phyloP scores from a whole-genome alignment of 2,113 vertebrate genomes.

The Python bivittatus region DNA sequence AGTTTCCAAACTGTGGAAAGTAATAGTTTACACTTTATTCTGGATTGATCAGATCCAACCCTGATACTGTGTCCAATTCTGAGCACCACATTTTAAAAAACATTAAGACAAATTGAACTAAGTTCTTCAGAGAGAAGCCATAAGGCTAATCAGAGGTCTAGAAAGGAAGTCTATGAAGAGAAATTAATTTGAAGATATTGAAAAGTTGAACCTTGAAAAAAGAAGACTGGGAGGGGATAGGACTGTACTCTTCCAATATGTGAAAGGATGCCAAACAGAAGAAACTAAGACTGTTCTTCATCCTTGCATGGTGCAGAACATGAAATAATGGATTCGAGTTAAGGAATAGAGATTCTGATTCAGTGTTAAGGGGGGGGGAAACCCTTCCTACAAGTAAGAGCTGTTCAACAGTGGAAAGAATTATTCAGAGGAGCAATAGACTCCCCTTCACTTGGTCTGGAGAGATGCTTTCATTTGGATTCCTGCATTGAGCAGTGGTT shows the following conservation, averaged over 20 bases:
- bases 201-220: not conserved
- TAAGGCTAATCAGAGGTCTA: not conserved
- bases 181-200: not conserved
- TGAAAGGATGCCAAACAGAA: not conserved
- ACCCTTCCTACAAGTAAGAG: not conserved
- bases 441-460: not conserved
- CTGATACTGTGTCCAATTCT: not conserved
- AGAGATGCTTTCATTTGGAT: not conserved
- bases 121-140: not conserved
- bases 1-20: not conserved
- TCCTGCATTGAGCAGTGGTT: not conserved
- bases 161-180: not conserved
- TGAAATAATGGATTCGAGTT: not conserved
- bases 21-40: not conserved
- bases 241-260: not conserved
- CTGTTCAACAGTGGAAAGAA: not conserved
- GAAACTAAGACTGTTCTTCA: not conserved
- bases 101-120: too few relatives aligned
- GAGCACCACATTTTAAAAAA: not conserved
- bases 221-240: not conserved
- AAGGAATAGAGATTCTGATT: too few relatives aligned
- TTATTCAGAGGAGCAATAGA: not conserved
- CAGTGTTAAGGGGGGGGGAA: too few relatives aligned
- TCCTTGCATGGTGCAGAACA: not conserved
- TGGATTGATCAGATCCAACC: not conserved